These are phyloP conservation scores for Palythoa heliodiscus DNA, from an alignment of 92 coral and sea anemone species.

Conservation along the genomic window DNA sequence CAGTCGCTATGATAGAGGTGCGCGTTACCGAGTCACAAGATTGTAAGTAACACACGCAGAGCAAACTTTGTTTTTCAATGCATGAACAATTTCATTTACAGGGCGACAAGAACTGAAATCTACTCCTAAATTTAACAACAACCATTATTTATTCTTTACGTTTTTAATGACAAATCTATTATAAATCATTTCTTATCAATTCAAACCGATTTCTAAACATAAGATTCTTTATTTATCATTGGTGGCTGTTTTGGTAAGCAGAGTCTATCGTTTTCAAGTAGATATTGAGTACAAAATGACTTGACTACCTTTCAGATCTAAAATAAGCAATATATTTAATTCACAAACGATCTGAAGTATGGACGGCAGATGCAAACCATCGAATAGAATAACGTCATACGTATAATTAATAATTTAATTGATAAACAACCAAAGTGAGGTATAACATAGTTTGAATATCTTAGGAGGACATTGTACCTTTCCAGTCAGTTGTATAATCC, in stretches of 20 bases:
- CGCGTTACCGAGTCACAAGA: neutral
- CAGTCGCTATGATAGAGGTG: too few relatives aligned
- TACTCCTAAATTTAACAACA: neutral
- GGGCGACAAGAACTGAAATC: neutral
- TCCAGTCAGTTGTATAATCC: neutral
- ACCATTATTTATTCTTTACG: neutral
- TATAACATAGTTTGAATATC: neutral
- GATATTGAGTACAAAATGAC: neutral
- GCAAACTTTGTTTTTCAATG: neutral
- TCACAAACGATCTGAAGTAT: neutral
- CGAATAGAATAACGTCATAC: neutral
- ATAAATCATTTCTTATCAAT: constrained; percentile 17
- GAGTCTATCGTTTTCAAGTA: constrained; percentile 12
- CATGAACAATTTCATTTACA: neutral
- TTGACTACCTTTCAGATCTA: neutral
- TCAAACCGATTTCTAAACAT: neutral
- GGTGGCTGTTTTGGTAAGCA: neutral
- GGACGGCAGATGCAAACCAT: neutral
- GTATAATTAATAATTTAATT: neutral
- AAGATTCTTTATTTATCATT: constrained; percentile 14
- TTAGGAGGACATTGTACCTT: neutral
- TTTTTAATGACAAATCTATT: neutral
- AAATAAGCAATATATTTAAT: constrained; percentile 1
- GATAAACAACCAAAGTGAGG: neutral
- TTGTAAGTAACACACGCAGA: neutral